Percentiles rank a stretch among this genome's conserved stretches.
phyloP scores from a whole-genome alignment of 2,888 invertebrate genomes.

The Tridacna gigas region DNA sequence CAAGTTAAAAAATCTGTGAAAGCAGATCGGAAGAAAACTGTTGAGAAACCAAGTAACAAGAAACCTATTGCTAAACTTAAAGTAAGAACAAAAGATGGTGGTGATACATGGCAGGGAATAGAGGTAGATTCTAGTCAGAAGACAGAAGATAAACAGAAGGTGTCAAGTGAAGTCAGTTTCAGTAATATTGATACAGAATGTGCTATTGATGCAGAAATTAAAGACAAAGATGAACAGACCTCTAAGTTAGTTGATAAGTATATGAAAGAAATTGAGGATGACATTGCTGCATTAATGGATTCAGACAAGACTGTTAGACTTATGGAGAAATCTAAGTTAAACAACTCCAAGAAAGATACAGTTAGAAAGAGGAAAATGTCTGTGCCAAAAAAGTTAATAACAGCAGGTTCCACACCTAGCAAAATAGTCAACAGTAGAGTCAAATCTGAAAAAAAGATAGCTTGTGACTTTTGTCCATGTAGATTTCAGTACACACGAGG shows the following conservation, averaged over 20 bases:
- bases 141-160: neutral
- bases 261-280: slow-evolving; percentile 15
- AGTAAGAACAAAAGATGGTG: slow-evolving; percentile 35
- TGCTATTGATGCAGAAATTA: neutral
- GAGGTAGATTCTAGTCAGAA: neutral
- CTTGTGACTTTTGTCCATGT: slow-evolving; percentile 53
- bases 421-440: slow-evolving; percentile 41
- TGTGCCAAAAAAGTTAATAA: slow-evolving; percentile 45
- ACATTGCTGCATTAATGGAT: slow-evolving; percentile 9
- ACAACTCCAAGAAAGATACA: neutral
- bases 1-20: neutral
- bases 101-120: slow-evolving; percentile 32
- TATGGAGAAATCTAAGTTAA: neutral
- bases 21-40: neutral
- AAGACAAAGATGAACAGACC: slow-evolving; percentile 10
- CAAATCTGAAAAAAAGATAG: slow-evolving; percentile 38
- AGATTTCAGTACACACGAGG: slow-evolving; percentile 46
- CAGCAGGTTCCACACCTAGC: neutral
- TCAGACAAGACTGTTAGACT: neutral
- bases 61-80: slow-evolving; percentile 22
- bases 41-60: neutral
- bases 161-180: neutral
- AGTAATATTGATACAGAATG: slow-evolving; percentile 1
- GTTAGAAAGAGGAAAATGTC: slow-evolving; percentile 51
- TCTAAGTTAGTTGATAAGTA: neutral